Evolutionary conservation across 1,140 invertebrate genomes (phyloP), one percentile per base, ranked within the genome.

Genomic region (Brachionus plicatilis): DNA sequence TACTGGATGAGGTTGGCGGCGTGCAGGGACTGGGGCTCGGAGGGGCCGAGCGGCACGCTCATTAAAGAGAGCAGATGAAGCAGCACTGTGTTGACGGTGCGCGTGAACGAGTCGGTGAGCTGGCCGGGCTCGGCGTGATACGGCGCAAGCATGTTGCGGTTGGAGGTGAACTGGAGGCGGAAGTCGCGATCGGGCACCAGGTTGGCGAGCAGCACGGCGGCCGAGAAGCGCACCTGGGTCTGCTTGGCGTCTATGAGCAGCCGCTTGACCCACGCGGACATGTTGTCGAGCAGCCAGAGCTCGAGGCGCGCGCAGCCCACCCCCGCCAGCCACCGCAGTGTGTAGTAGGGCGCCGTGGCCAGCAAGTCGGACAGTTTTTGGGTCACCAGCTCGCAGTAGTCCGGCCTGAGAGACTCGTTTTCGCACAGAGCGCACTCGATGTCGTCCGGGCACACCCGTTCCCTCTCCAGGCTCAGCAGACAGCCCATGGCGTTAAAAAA

Each of bases 91-190:
- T 37, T 27, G 17, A 45, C 27, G 7, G 33, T 33, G 12, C n/a
- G 43, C 1, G 12, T 37, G 68, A 37, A 72, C 68, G 53, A n/a
- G 1, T 56, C 53, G 53, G 53, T 37, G 17, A 45, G 33, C 24
- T 37, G 68, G 24, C 3, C 27, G 14, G 68, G 68, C 68, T 37
- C 68, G 33, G 68, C 68, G 20, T 8, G n/a, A 27, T 24, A 17
- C 68, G 33, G 68, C 68, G 24, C 27, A 27, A 72, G 68, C 68
- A 72, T 72, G 68, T 72, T 72, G 7, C 68, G 33, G 68, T 45
- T 72, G n/a, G 68, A 27, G n/a, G 68, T 72, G 68, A 72, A 72
- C 24, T 37, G 7, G 3, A 33, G 33, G 33, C 68, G 33, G 24
- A 72, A 72, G 33, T 37, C 33, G 68, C n/a, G 12, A 17, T 45